These are phyloP conservation scores for Lanistes nyassanus DNA, from an alignment of 1,140 invertebrate species.

Conservation along the genomic window DNA sequence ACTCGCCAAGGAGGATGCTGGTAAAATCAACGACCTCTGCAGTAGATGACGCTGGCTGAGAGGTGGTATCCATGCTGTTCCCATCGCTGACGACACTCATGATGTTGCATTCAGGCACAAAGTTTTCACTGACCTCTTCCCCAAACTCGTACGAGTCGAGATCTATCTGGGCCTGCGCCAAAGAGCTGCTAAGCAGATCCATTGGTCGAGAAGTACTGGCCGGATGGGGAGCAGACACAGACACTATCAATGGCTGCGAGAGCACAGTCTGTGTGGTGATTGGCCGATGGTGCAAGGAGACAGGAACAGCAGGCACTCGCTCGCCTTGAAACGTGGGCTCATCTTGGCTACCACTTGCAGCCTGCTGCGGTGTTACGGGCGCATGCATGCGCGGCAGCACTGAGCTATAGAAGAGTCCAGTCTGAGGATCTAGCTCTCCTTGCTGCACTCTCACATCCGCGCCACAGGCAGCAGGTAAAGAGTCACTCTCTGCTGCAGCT, in stretches of 20 bases:
- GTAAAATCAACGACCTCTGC: too few species aligned
- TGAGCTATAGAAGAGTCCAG: conserved; percentile 58
- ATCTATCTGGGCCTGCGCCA: conserved; percentile 64
- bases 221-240: too few species aligned
- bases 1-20: too few species aligned
- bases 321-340: too few species aligned
- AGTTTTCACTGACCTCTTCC: conserved; percentile 42
- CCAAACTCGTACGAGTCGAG: conserved; percentile 61
- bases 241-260: background rate
- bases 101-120: background rate
- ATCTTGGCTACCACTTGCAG: too few species aligned
- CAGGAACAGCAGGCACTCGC: background rate
- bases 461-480: background rate
- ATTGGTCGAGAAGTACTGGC: conserved; percentile 18
- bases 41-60: too few species aligned
- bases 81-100: conserved; percentile 10
- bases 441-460: conserved; percentile 25
- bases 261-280: background rate
- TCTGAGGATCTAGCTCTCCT: conserved; percentile 61
- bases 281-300: background rate
- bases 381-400: conserved; percentile 13
- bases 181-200: conserved; percentile 63
- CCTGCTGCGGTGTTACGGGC: too few species aligned
- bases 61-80: background rate
- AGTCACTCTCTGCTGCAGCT: background rate